Conservation (phyloP, 2,113 vertebrate genomes). For the Hymenochirus boettgeri region DNA sequence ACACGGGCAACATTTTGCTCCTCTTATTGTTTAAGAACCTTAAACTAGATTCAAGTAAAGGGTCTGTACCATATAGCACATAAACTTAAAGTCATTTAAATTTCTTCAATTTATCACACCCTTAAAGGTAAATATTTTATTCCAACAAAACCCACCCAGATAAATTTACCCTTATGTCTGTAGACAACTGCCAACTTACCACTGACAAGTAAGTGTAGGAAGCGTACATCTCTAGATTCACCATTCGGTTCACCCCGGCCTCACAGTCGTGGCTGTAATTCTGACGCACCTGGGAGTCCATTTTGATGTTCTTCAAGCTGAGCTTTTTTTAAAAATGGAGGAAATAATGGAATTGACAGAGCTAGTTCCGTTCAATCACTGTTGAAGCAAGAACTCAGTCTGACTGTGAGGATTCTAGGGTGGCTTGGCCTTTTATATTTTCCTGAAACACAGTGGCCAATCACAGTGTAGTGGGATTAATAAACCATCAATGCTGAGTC, state of each 20-base stretch:
- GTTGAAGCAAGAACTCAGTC: constrained; percentile 68
- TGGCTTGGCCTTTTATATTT: constrained; percentile 15
- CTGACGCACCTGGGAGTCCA: constrained; percentile 42
- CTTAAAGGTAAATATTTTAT: too few relatives aligned
- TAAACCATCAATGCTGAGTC: constrained; percentile 2
- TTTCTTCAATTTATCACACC: too few relatives aligned
- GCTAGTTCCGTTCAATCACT: constrained; percentile 79
- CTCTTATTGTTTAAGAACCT: too few relatives aligned
- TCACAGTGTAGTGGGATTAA: constrained; percentile 10
- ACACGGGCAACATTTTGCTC: too few relatives aligned
- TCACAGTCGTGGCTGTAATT: constrained; percentile 45
- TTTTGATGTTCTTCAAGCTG: constrained; percentile 2
- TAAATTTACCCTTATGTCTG: too few relatives aligned
- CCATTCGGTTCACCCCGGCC: constrained; percentile 37
- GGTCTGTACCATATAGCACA: too few relatives aligned
- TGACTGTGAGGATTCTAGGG: neutral
- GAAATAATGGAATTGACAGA: neutral
- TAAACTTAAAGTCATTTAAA: too few relatives aligned
- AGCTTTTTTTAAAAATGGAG: neutral
- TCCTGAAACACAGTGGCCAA: neutral
- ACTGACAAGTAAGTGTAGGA: constrained; percentile 48
- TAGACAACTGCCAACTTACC: constrained; percentile 26
- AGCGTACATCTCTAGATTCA: constrained; percentile 43
- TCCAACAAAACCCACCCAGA: too few relatives aligned
- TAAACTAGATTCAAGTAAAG: too few relatives aligned